Conservation (phyloP, 2,113 vertebrate species). For the Leptobrachium ailaonicum region DNA sequence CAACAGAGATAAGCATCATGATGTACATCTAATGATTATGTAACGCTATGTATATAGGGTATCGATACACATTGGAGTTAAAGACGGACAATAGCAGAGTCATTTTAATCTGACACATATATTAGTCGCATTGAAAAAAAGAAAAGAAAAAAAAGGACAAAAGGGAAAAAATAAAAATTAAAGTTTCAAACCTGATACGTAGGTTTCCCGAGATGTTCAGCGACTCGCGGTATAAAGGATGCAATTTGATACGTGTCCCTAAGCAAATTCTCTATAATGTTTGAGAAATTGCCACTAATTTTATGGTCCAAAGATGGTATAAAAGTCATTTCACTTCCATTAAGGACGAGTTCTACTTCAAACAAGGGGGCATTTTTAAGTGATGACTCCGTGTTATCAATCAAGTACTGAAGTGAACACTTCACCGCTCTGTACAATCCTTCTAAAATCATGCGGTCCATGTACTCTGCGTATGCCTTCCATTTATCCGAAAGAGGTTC, state of each 20-base stretch:
- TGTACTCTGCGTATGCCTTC: conserved; percentile 69
- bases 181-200: conserved; percentile 67
- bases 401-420: conserved; percentile 73
- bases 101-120: too few species aligned
- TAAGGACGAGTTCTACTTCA: conserved; percentile 73
- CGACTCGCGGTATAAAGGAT: conserved; percentile 68
- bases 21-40: too few species aligned
- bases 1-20: too few species aligned
- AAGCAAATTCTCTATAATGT: conserved; percentile 67
- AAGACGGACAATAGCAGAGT: too few species aligned
- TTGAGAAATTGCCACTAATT: conserved; percentile 71
- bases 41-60: too few species aligned
- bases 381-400: conserved; percentile 71
- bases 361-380: conserved; percentile 69
- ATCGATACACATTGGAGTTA: too few species aligned
- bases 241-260: conserved; percentile 65
- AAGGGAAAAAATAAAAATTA: background rate
- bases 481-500: conserved; percentile 71
- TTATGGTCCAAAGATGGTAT: conserved; percentile 67
- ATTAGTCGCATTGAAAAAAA: too few species aligned
- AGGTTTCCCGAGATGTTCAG: conserved; percentile 61
- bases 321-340: conserved; percentile 67
- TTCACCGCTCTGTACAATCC: conserved; percentile 72
- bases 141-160: too few species aligned
- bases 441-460: conserved; percentile 72